These are phyloP conservation scores for Gobio occitaniae DNA, from an alignment of 2,797 vertebrate species.

Conservation along the genomic window DNA sequence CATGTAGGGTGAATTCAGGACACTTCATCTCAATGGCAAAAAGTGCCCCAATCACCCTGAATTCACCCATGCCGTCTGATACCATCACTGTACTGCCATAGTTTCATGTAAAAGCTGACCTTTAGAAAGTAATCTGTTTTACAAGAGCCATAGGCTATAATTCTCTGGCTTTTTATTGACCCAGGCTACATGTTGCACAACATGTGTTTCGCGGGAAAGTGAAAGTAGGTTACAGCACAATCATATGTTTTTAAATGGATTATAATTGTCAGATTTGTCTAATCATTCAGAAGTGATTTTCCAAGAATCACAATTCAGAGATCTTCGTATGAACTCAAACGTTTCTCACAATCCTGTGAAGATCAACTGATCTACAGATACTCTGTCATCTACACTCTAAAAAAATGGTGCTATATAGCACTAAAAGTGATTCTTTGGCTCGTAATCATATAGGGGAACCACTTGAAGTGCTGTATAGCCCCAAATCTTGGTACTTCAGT, in stretches of 20 bases:
- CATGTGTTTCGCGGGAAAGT: neutral
- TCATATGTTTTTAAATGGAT: neutral
- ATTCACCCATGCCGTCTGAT: neutral
- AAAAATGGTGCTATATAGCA: no score
- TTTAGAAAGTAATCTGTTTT: neutral
- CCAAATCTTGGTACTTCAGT: no score
- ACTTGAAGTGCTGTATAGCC: no score
- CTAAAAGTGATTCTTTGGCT: no score
- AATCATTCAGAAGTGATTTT: neutral
- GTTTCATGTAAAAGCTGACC: neutral
- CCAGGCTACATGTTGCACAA: neutral
- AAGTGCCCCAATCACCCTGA: neutral
- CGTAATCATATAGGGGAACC: no score
- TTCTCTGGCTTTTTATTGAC: neutral
- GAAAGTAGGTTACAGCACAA: conserved; percentile 7
- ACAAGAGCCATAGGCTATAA: neutral
- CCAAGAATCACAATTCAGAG: neutral
- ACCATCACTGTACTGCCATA: neutral
- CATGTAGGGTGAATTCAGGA: no score
- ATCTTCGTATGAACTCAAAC: neutral
- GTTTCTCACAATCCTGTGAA: no score
- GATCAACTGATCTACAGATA: neutral
- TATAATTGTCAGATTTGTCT: neutral
- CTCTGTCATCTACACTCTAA: no score
- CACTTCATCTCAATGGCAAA: no score